Evolutionary conservation across 2,797 vertebrate species (phyloP), one percentile per base, ranked within the genome.

Genomic region (Pseudopleuronectes americanus): DNA sequence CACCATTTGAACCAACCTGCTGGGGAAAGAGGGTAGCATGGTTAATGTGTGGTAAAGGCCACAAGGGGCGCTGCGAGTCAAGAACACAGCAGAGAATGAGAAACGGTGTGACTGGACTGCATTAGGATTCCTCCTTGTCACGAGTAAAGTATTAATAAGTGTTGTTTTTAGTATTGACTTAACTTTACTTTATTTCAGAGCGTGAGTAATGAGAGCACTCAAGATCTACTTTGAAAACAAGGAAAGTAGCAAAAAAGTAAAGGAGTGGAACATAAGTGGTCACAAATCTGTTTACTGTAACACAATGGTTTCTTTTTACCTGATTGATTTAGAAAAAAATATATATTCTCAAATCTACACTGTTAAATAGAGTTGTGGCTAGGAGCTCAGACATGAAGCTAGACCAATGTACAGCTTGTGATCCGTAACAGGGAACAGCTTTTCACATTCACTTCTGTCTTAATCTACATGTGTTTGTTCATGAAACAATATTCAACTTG

Each of bases 21-120:
- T 68, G 52, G 36, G 51, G 31, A 1, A 45, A 12, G 12, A 61
- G 4, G 43, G 12, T 5, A 21, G 19, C 16, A 26, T 53, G 56
- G 16, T 2, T 36, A 3, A 5, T 8, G 6, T 26, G 13, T 31
- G 2, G 10, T 47, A 22, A 0, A 61, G 57, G 61, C 89, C 87
- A 88, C 86, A 41, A 78, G 87, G 74, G 83, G 89, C 13, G 12
- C 72, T 87, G 59, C 81, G 67, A 60, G 76, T 68, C 71, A 58
- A 80, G 67, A 67, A 56, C 74, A 71, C 49, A 72, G 70, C 43
- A 41, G 38, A 64, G 26, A 33, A 13, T 6, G 52, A 26, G 49
- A 17, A n/a, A 57, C 1, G 31, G 52, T 31, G 54, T 38, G 51
- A 68, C 9, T 74, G 49, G 43, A 16, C 64, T 71, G 45, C 47